Evolutionary conservation across 2,113 vertebrate species (phyloP), one percentile per base, ranked within the genome.

Genomic region (Proteles cristata): DNA sequence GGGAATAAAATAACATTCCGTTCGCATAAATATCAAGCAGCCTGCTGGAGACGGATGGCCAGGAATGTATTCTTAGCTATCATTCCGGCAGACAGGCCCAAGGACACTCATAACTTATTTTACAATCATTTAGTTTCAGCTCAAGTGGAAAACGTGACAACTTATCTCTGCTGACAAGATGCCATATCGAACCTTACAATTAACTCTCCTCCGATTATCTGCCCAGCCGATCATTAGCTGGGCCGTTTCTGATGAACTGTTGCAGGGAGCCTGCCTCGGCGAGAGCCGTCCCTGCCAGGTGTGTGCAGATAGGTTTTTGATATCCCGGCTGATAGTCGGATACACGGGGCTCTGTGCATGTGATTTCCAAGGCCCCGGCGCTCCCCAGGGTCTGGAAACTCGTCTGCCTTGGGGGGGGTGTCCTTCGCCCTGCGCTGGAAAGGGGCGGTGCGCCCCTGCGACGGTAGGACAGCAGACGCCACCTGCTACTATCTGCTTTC

Each of bases 71-170:
- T 99, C 99, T 98, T 98, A 98, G 99, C 99, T 98, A 99, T 99
- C 98, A 98, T 98, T 98, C 98, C 98, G 98, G 99, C 99, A 99
- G 99, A 99, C 99, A 99, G 99, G 99, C 99, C 99, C 99, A 99
- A 99, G 99, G 99, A 99, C 99, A 99, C 99, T 99, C 99, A 99
- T 99, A 99, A 99, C 99, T 99, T 99, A 99, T 99, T 99, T 99
- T 99, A 99, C 99, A 99, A 99, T 99, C 99, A 99, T 99, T 99
- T 99, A 99, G 99, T 99, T 99, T 99, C 99, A 99, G 99, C 99
- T 99, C 99, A 99, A 99, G 99, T 99, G 99, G 99, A 99, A 99
- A 99, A 99, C 99, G 99, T 99, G 99, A 99, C 99, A 99, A 99
- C 99, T 99, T 99, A 99, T 99, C 99, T 99, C 99, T 99, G 99